These are phyloP conservation scores for Piaya cayana DNA, from an alignment of 2,113 vertebrate genomes.

Conservation along the genomic window DNA sequence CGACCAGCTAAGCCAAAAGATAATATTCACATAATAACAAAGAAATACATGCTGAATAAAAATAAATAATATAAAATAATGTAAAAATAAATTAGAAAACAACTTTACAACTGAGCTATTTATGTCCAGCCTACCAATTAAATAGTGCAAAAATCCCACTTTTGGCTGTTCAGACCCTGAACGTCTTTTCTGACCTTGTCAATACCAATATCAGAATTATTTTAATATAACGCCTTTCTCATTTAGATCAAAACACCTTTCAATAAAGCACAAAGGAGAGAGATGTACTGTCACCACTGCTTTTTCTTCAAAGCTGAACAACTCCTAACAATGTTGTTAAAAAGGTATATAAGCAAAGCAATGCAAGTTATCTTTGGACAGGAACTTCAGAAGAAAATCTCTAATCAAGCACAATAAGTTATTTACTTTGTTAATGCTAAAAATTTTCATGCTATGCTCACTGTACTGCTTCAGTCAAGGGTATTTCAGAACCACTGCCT, in stretches of 20 bases:
- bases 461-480: not conserved
- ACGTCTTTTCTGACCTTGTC: not conserved
- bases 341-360: not conserved
- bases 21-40: not conserved
- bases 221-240: not conserved
- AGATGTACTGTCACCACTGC: not conserved
- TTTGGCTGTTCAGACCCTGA: not conserved
- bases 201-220: not conserved
- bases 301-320: not conserved
- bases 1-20: not conserved
- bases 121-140: not conserved
- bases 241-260: not conserved
- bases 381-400: not conserved
- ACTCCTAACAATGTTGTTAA: not conserved
- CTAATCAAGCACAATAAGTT: not conserved
- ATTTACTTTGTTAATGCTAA: not conserved
- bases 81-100: not conserved
- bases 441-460: not conserved
- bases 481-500: not conserved
- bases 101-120: not conserved
- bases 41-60: not conserved
- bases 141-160: not conserved
- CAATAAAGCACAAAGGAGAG: not conserved
- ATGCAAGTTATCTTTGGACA: not conserved
- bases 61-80: not conserved